Evolutionary conservation across 53 echinoderm and acorn worm genomes (phyloP), one percentile per base, ranked within the genome.

Genomic region (Arbacia lixula): DNA sequence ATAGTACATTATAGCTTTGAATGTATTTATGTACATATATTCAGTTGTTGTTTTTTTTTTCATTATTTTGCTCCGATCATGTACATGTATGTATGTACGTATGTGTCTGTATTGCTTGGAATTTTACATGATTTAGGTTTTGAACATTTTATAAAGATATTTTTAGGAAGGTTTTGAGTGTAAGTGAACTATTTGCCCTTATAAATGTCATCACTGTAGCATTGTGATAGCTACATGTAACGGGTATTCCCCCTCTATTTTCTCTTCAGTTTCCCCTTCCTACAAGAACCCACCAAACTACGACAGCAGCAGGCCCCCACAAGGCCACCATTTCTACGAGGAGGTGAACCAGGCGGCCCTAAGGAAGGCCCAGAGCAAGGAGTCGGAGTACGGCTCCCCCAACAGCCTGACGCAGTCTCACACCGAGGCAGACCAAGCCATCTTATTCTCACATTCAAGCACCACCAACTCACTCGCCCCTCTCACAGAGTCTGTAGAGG

Each of bases 241-340:
- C 14, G 14, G 14, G 14, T 2, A 51, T n/a, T 51, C n/a, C 2
- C 14, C 51, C n/a, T 0, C 51, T 51, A n/a, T 5, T 51, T 51
- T 2, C 29, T 69, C 21, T 27, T 19, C 35, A 74, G 74, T 31
- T 33, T 78, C 78, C 12, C 82, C 82, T 28, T 2, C 41, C 4
- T 81, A 81, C 28, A 81, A 81, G 82, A 81, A 81, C 22, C 82
- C 82, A 64, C 82, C 82, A 39, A 26, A 63, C 16, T 81, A 81
- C 64, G 58, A 58, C 12, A 60, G 77, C 3, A 36, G 58, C 19
- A 12, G 22, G 10, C 41, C 34, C 10, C 77, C 56, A 4, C 58
- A 58, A 22, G 82, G 82, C 34, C 82, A 63, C 17, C 82, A 81
- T 33, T 64, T 81, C 20, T 81, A 81, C 27, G 82, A 81, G 42